phyloP scores from a whole-genome alignment of 2,113 vertebrate genomes.

The Brienomyrus brachyistius region DNA sequence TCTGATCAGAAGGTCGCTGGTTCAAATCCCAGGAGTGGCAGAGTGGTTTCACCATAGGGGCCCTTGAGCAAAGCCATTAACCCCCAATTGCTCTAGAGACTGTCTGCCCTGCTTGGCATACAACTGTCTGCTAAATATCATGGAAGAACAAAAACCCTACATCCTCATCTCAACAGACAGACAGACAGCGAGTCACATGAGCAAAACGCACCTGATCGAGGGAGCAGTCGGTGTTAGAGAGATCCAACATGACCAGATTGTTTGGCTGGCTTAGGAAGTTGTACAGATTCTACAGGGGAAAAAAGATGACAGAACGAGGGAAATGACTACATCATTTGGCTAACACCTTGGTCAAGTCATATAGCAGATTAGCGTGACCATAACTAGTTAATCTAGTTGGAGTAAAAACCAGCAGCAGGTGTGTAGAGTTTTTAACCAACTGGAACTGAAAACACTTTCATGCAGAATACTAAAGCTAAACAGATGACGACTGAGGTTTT shows the following conservation, averaged over 20 bases:
- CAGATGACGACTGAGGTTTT: background rate
- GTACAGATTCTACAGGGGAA: constrained; percentile 70
- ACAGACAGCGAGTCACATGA: constrained; percentile 26
- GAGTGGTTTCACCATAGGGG: background rate
- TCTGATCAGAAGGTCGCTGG: background rate
- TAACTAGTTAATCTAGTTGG: background rate
- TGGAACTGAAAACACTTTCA: background rate
- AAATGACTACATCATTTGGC: background rate
- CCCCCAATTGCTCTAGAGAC: background rate
- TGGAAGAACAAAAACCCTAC: background rate
- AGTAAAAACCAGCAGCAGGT: background rate
- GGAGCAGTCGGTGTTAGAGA: constrained; percentile 84
- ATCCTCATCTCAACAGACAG: background rate
- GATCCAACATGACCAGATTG: constrained; percentile 74
- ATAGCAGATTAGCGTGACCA: background rate
- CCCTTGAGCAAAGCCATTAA: background rate
- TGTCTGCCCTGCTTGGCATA: background rate
- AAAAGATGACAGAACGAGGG: background rate
- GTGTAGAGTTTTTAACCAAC: background rate
- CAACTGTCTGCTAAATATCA: background rate
- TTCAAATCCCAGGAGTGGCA: background rate
- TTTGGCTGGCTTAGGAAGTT: constrained; percentile 86
- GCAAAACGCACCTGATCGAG: constrained; percentile 73
- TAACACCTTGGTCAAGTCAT: background rate
- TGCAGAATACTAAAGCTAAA: background rate